These are phyloP conservation scores for Sepioteuthis lessoniana DNA, from an alignment of 2,888 invertebrate species.

Conservation along the genomic window DNA sequence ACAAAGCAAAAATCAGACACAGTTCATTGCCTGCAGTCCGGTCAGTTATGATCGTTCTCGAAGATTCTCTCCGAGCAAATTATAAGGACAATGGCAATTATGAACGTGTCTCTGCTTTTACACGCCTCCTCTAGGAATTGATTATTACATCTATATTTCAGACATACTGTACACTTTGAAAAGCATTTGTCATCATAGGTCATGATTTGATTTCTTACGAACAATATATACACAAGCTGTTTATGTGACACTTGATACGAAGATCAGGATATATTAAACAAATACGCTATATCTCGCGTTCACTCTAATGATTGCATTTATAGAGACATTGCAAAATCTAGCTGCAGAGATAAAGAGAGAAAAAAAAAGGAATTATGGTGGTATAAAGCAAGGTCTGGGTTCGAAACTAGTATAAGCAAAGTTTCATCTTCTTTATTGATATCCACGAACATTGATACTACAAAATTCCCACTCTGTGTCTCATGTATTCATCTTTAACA, in stretches of 20 bases:
- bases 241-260: neutral
- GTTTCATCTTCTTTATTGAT: too few relatives aligned
- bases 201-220: neutral
- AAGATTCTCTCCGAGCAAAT: neutral
- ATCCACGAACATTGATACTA: too few relatives aligned
- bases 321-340: too few relatives aligned
- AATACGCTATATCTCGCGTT: too few relatives aligned
- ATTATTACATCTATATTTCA: neutral
- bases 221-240: neutral
- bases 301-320: too few relatives aligned
- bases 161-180: neutral
- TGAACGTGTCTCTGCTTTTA: neutral
- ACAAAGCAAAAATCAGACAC: neutral
- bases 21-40: neutral
- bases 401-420: too few relatives aligned
- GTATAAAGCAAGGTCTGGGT: too few relatives aligned
- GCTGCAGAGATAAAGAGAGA: neutral
- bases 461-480: too few relatives aligned
- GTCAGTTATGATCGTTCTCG: neutral
- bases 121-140: neutral
- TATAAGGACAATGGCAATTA: constrained; percentile 33
- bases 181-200: constrained; percentile 2
- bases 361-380: too few relatives aligned
- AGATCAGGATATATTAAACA: neutral
- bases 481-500: too few relatives aligned